Evolutionary conservation across 2,797 vertebrate species (phyloP).

Genomic region (Argyrosomus regius): DNA sequence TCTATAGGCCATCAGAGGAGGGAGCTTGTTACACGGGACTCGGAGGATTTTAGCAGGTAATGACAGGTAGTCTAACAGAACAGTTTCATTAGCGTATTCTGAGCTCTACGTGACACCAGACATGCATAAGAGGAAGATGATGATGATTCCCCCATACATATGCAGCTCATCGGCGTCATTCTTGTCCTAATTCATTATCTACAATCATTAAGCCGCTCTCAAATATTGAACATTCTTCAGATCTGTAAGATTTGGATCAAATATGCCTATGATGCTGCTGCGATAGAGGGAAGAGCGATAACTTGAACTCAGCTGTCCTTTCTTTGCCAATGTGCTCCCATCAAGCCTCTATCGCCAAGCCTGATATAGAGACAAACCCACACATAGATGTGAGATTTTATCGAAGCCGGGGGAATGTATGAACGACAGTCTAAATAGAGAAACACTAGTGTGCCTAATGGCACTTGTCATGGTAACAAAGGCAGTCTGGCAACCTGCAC

Average conservation of each 20-base stretch:
- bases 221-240: slow-evolving; percentile 42
- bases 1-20: slow-evolving; percentile 10
- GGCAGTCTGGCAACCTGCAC: slow-evolving; percentile 71
- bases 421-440: slow-evolving; percentile 67
- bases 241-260: slow-evolving; percentile 42
- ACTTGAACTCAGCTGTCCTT: slow-evolving; percentile 18
- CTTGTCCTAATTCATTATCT: background rate
- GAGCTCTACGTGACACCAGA: slow-evolving; percentile 35
- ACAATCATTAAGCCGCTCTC: background rate
- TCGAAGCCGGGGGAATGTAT: slow-evolving; percentile 75
- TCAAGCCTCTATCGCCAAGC: slow-evolving; percentile 9
- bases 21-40: background rate
- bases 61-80: slow-evolving; percentile 2
- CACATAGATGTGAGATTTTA: slow-evolving; percentile 76
- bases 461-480: slow-evolving; percentile 58
- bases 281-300: background rate
- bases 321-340: slow-evolving; percentile 45
- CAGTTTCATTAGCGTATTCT: background rate
- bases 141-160: slow-evolving; percentile 19
- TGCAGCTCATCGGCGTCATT: background rate
- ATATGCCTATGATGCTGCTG: slow-evolving; percentile 9
- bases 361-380: slow-evolving; percentile 51
- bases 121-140: slow-evolving; percentile 23
- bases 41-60: slow-evolving; percentile 3
- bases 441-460: slow-evolving; percentile 63